Conservation (phyloP, 2,113 vertebrate genomes). For the Thermophis baileyi region DNA sequence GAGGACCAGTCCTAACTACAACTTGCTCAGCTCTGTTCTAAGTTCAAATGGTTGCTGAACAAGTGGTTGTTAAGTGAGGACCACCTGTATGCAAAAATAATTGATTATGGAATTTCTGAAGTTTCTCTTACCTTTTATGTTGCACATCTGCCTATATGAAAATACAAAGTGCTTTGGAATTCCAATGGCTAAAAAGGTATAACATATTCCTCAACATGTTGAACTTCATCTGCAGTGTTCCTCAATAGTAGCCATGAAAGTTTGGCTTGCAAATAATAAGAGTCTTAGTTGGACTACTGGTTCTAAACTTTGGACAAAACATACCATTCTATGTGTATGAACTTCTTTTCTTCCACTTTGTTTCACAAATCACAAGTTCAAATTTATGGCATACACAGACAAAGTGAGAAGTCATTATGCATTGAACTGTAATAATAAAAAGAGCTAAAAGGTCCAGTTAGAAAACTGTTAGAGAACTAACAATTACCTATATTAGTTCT, state of each 20-base stretch:
- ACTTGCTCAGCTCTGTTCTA: not conserved
- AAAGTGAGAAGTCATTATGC: not conserved
- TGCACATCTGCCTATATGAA: not conserved
- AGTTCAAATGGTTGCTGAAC: not conserved
- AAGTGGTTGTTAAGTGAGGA: not conserved
- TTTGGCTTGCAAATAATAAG: not conserved
- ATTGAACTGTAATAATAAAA: not conserved
- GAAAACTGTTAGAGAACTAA: not conserved
- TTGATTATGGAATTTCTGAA: not conserved
- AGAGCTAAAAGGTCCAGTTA: not conserved
- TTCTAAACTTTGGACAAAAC: not conserved
- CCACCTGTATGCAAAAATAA: not conserved
- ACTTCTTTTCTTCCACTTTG: not conserved
- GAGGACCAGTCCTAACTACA: not conserved
- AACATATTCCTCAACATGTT: not conserved
- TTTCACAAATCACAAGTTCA: not conserved
- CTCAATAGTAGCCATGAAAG: not conserved
- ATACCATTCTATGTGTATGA: not conserved
- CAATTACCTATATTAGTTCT: conserved; percentile 7
- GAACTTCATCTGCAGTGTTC: not conserved
- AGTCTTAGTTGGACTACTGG: not conserved
- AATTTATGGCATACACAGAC: not conserved
- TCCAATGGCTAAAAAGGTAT: not conserved
- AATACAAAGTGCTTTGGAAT: not conserved
- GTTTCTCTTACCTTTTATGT: not conserved